These are phyloP conservation scores for Gila orcuttii DNA, from an alignment of 2,113 vertebrate species.

Conservation along the genomic window DNA sequence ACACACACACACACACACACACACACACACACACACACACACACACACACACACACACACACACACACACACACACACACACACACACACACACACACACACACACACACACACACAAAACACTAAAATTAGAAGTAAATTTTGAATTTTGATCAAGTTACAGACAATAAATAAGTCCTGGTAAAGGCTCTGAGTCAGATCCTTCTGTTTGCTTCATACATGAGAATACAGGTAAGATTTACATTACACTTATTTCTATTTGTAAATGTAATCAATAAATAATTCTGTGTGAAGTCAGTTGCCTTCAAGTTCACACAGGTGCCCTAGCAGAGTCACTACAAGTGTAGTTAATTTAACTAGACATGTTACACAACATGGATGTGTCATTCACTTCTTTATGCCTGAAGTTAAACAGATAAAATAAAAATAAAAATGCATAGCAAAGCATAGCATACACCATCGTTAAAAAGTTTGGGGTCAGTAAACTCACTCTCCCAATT, in stretches of 20 bases:
- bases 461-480: background rate
- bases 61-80: constrained; percentile 30
- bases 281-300: background rate
- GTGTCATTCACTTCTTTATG: background rate
- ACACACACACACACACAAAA: constrained; percentile 18
- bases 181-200: background rate
- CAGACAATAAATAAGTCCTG: background rate
- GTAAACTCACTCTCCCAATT: background rate
- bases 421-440: too few relatives aligned
- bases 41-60: background rate
- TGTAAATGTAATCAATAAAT: background rate
- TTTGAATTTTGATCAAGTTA: background rate
- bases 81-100: background rate
- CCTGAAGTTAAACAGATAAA: background rate
- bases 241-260: background rate
- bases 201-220: background rate
- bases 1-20: constrained; percentile 4
- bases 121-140: background rate
- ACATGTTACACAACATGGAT: background rate
- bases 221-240: background rate
- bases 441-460: too few relatives aligned
- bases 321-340: background rate
- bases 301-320: background rate
- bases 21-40: constrained; percentile 23
- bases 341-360: background rate